Percentiles rank a stretch among this genome's conserved stretches.
Evolutionary conservation across 2,797 vertebrate species (phyloP).

Genomic region (Manis pentadactyla): DNA sequence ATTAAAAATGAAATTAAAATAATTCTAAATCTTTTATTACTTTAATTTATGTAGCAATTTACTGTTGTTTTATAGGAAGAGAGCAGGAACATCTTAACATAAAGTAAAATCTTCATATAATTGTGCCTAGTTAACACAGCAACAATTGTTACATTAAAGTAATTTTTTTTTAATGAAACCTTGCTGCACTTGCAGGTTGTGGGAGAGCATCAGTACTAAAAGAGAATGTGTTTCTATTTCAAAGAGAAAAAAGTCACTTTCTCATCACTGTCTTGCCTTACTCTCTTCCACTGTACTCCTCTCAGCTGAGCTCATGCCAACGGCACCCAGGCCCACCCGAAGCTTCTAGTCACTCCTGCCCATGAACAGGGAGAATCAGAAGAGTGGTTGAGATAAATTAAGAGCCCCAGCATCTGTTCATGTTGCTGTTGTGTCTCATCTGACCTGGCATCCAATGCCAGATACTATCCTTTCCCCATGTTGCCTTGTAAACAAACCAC

Average conservation of each 20-base stretch:
- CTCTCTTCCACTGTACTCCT: background rate
- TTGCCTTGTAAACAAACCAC: background rate
- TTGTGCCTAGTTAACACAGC: background rate
- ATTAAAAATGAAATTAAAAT: constrained; percentile 43
- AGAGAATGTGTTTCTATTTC: background rate
- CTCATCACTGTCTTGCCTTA: background rate
- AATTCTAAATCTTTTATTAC: constrained; percentile 4
- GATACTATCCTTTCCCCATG: too few species aligned
- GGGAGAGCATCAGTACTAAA: background rate
- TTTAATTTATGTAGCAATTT: constrained; percentile 10
- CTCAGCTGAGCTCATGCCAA: background rate
- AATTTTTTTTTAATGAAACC: constrained; percentile 27
- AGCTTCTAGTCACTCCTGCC: rapidly evolving
- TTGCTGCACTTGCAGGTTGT: background rate
- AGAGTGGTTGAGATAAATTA: background rate
- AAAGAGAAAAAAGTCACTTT: background rate
- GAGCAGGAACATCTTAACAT: background rate
- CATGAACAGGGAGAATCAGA: background rate
- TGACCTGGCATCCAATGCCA: background rate
- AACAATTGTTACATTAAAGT: constrained; percentile 61
- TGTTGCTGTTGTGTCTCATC: background rate
- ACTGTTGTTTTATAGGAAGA: background rate
- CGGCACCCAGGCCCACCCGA: background rate
- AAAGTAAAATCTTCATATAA: background rate
- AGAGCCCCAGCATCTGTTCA: rapidly evolving